Percentiles rank a stretch among this genome's conserved stretches.
phyloP scores from a whole-genome alignment of 2,113 vertebrate species.

The Xiphias gladius region DNA sequence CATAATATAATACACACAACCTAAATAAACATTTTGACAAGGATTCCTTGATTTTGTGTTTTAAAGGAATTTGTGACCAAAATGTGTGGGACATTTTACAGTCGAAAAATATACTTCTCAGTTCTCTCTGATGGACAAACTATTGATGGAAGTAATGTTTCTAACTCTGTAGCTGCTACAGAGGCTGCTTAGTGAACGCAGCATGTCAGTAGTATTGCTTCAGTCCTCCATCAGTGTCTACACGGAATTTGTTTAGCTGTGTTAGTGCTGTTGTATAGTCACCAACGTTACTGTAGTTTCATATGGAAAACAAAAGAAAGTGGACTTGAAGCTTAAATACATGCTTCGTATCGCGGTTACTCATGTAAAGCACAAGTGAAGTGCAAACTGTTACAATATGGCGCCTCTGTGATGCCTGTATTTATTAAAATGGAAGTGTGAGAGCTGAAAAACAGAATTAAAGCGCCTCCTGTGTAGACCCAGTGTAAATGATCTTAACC shows the following conservation, averaged over 20 bases:
- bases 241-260: neutral
- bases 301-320: neutral
- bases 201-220: neutral
- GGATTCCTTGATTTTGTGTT: too few relatives aligned
- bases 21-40: neutral
- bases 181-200: neutral
- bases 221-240: neutral
- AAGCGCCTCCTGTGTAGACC: too few relatives aligned
- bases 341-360: too few relatives aligned
- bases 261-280: neutral
- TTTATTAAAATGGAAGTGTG: too few relatives aligned
- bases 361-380: too few relatives aligned
- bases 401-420: too few relatives aligned
- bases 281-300: neutral
- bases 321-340: too few relatives aligned
- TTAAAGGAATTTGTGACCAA: too few relatives aligned
- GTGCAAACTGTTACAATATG: too few relatives aligned
- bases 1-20: neutral
- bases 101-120: neutral
- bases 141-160: neutral
- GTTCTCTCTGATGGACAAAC: too few relatives aligned
- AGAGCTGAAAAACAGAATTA: too few relatives aligned
- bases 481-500: too few relatives aligned
- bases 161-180: neutral
- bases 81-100: neutral